A percentile compares a stretch with the other conserved stretches of the same genome.
These are phyloP conservation scores for Periophthalmus magnuspinnatus DNA, from an alignment of 2,797 vertebrate species.

Conservation along the genomic window DNA sequence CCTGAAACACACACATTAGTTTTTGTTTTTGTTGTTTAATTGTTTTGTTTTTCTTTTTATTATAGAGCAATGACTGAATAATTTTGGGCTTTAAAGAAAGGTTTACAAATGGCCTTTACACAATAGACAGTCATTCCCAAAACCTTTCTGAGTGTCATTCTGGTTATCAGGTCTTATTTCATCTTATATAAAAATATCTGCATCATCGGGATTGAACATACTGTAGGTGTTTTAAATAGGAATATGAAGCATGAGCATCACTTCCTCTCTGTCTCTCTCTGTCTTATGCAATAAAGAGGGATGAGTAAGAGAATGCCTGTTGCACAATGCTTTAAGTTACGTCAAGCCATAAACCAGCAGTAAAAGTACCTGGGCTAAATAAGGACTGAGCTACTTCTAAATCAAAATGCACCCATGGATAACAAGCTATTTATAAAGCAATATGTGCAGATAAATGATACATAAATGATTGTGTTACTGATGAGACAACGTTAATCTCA, in stretches of 20 bases:
- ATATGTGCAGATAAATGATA: too few species aligned
- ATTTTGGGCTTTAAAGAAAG: too few species aligned
- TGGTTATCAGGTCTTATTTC: too few species aligned
- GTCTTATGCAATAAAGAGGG: neutral
- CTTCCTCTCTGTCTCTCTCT: neutral
- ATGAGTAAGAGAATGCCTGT: neutral
- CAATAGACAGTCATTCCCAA: too few species aligned
- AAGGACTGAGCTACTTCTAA: neutral
- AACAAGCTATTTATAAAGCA: too few species aligned
- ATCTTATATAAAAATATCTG: neutral
- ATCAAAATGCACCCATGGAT: too few species aligned
- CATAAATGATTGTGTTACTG: too few species aligned
- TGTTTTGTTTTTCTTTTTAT: neutral
- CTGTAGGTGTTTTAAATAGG: neutral
- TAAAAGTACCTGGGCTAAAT: neutral
- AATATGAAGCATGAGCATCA: too few species aligned
- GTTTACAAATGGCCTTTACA: too few species aligned
- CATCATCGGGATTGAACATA: neutral
- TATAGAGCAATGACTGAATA: too few species aligned
- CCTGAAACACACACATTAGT: constrained; percentile 1
- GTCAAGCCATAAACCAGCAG: neutral
- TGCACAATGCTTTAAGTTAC: neutral
- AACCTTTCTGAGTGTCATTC: too few species aligned
- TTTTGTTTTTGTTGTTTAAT: neutral
- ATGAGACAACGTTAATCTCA: too few species aligned